A percentile compares a stretch with the other conserved stretches of the same genome.
phyloP scores from a whole-genome alignment of 2,113 vertebrate species.

The Dipodomys stephensi region DNA sequence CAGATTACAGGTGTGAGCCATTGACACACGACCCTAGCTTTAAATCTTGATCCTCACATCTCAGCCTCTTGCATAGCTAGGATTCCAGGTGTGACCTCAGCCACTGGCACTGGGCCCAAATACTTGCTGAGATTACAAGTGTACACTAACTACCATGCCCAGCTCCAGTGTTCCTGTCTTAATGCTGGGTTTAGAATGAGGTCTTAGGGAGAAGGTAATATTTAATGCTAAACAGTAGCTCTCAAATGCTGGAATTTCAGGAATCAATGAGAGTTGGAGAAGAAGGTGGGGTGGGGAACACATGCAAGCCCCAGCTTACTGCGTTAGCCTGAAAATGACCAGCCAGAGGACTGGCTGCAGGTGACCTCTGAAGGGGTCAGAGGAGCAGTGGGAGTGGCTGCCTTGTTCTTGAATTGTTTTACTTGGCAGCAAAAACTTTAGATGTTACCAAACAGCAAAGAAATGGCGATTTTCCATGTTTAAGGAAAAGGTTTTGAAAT shows the following conservation, averaged over 20 bases:
- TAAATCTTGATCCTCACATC: too few relatives aligned
- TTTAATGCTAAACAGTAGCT: neutral
- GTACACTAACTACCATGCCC: too few relatives aligned
- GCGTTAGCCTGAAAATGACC: conserved; percentile 1
- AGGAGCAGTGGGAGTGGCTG: neutral
- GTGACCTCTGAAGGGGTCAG: neutral
- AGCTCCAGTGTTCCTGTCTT: neutral
- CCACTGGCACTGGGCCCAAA: too few relatives aligned
- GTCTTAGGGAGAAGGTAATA: neutral
- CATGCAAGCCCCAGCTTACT: neutral
- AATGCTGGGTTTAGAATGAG: neutral
- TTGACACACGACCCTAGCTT: too few relatives aligned
- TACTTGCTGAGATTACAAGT: too few relatives aligned
- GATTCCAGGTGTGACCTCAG: too few relatives aligned
- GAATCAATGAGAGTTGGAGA: conserved; percentile 3
- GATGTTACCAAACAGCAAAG: neutral
- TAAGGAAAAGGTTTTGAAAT: conserved; percentile 47
- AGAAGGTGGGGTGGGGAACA: neutral
- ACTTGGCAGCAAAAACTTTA: conserved; percentile 1
- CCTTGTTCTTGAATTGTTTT: neutral
- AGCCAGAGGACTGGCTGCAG: neutral
- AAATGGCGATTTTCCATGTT: conserved; percentile 9
- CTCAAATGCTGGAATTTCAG: conserved; percentile 6
- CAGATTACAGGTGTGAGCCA: too few relatives aligned
- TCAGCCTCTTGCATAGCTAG: too few relatives aligned